These are phyloP conservation scores for Rhincodon typus DNA, from an alignment of 2,797 vertebrate genomes.

Conservation along the genomic window DNA sequence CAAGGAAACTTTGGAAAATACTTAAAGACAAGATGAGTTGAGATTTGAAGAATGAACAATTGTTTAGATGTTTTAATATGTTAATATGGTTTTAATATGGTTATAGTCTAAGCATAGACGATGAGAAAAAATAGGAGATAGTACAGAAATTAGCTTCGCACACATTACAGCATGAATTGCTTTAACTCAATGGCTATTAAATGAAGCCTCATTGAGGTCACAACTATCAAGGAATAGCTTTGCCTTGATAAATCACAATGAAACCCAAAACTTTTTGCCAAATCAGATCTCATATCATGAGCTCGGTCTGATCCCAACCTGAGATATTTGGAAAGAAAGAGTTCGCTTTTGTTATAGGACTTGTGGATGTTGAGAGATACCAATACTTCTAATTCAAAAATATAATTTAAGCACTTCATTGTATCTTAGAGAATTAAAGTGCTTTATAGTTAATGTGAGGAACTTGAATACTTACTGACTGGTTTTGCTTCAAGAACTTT, in stretches of 20 bases:
- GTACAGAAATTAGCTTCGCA: background rate
- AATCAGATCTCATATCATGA: background rate
- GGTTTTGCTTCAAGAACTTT: constrained; percentile 61
- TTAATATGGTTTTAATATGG: no score
- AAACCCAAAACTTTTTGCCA: background rate
- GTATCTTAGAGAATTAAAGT: background rate
- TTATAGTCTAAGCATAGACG: background rate
- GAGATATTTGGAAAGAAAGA: background rate
- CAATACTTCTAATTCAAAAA: background rate
- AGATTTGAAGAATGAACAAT: background rate
- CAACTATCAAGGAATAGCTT: background rate
- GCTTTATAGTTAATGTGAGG: background rate
- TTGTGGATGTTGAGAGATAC: background rate
- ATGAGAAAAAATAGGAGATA: background rate
- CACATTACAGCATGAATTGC: background rate
- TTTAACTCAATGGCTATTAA: background rate
- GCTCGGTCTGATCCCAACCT: background rate
- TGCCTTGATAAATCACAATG: background rate
- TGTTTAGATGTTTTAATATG: background rate
- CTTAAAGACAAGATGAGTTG: background rate
- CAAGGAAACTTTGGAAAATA: background rate
- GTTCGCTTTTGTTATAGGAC: background rate
- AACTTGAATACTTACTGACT: constrained; percentile 55
- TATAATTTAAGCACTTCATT: background rate
- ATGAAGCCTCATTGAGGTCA: background rate